phyloP scores from a whole-genome alignment of 35 echinoderm and acorn worm genomes.

The Holothuria glaberrima region DNA sequence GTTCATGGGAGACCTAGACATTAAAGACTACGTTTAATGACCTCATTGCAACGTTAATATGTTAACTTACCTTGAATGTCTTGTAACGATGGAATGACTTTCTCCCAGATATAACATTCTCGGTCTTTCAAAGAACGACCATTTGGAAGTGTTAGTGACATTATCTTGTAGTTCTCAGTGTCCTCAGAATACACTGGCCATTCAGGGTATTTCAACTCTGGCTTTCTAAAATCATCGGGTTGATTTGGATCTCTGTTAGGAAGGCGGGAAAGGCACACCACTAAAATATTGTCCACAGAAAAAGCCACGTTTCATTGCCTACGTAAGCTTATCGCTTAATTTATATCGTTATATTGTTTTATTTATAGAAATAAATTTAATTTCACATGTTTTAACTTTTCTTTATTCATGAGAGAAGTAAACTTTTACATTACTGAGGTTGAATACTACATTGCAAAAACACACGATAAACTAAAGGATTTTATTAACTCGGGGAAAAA shows the following conservation, averaged over 20 bases:
- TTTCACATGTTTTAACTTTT: no score
- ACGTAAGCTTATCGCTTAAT: neutral
- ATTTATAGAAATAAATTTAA: no score
- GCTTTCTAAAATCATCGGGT: constrained; percentile 16
- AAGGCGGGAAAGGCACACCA: neutral
- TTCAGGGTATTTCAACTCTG: neutral
- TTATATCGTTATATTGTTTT: no score
- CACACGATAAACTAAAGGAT: no score
- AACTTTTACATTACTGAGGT: no score
- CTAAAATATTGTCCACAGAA: neutral
- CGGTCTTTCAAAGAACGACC: neutral
- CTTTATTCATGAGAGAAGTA: no score
- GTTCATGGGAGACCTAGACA: no score
- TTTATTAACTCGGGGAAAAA: no score
- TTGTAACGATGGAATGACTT: neutral
- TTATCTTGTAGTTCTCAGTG: constrained; percentile 17
- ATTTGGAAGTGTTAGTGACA: neutral
- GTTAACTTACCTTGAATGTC: neutral
- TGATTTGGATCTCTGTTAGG: constrained; percentile 37
- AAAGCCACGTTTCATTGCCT: neutral
- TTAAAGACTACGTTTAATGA: no score
- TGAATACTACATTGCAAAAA: no score
- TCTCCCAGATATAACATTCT: constrained; percentile 20
- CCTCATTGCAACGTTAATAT: no score
- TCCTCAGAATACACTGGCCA: constrained; percentile 25